Evolutionary conservation across 2,797 vertebrate species (phyloP), one percentile per base, ranked within the genome.

Genomic region (Falco biarmicus): DNA sequence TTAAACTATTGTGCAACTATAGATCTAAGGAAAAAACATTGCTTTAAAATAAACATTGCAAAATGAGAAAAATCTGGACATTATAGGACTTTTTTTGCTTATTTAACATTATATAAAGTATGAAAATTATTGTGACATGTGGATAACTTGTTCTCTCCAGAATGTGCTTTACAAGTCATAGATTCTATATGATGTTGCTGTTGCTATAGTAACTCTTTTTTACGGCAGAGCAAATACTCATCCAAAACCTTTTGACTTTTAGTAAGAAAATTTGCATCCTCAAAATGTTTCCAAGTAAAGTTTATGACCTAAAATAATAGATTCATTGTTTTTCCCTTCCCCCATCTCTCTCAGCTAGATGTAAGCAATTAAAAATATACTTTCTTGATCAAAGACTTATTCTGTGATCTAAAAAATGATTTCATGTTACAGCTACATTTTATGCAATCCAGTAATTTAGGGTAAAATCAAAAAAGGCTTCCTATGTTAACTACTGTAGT

Each of bases 201-300:
- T 98, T 98, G 93, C 96, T 96, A 97, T 97, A 97, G 96, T 81
- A 97, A 98, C 97, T 95, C 60, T 84, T 86, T 97, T 97, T 91
- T 97, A 97, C 2, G 2, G 84, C 73, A 95, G 69, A 92, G 53
- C 77, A 96, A 97, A 95, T 86, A 94, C n/a, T 93, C 82, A 68
- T 73, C 78, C 79, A 87, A 83, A 95, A 91, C 90, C 85, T 96
- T 86, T 89, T 93, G 90, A 80, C 63, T 93, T 97, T 94, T 86
- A 90, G 69, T 73, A 71, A 93, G 83, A 87, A 94, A 96, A 96
- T 91, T 76, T 86, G n/a, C 76, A 92, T 89, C 75, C 64, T 92
- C 87, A 93, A 90, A 95, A 89, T 95, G 60, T 94, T 97, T 97
- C 81, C 63, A 87, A 95, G 66, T 71, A 57, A 90, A 94, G 73